Conservation (phyloP, 2,888 invertebrate species). For the Netelia virgata region DNA sequence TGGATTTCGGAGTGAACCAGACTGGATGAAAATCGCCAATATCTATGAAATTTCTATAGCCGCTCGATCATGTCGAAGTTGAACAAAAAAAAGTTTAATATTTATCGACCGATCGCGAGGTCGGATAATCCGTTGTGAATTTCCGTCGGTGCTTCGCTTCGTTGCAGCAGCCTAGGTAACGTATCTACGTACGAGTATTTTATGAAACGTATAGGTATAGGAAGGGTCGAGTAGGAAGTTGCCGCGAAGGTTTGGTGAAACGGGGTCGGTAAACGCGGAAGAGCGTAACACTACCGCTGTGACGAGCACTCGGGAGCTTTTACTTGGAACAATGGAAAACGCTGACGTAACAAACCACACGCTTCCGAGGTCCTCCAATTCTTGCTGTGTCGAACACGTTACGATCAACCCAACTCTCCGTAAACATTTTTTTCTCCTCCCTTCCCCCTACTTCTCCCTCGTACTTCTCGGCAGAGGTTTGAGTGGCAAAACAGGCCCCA, state of each 20-base stretch:
- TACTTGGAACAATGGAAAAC: conserved; percentile 51
- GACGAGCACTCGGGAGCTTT: conserved; percentile 38
- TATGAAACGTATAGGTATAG: no score
- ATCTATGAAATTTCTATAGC: no score
- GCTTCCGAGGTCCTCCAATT: not conserved
- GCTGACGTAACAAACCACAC: conserved; percentile 40
- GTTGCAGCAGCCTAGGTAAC: no score
- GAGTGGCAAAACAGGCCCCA: not conserved
- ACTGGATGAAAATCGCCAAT: no score
- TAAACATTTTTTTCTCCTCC: not conserved
- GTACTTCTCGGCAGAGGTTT: not conserved
- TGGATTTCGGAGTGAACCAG: no score
- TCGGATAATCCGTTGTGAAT: no score
- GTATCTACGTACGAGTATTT: no score
- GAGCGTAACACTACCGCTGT: conserved; percentile 35
- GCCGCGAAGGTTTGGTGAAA: not conserved
- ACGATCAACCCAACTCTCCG: not conserved
- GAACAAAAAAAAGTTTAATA: no score
- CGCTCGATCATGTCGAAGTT: no score
- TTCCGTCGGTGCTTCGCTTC: no score
- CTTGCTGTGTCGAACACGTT: not conserved
- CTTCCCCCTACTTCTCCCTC: not conserved
- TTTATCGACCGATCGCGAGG: no score
- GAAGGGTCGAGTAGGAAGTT: not conserved
- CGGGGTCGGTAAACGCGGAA: conserved; percentile 35